Conservation (phyloP, 2,113 vertebrate species). For the Oplegnathus fasciatus region DNA sequence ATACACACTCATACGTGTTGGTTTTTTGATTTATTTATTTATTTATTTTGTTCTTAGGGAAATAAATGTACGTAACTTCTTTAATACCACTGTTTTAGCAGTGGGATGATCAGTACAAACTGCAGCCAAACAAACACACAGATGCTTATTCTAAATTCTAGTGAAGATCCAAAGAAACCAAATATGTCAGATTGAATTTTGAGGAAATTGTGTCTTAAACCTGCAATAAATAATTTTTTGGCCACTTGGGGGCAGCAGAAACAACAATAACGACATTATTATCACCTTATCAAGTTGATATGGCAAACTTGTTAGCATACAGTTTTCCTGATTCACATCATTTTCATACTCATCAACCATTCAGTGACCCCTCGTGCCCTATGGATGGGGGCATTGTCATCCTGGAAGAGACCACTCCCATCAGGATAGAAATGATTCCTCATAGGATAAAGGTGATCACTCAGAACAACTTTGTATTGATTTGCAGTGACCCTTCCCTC, state of each 20-base stretch:
- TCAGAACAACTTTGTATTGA: no score
- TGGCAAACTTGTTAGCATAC: background rate
- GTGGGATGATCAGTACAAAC: background rate
- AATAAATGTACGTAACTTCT: background rate
- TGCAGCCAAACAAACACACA: background rate
- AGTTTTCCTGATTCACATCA: background rate
- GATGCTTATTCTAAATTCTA: no score
- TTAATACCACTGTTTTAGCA: background rate
- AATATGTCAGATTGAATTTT: background rate
- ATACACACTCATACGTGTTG: no score
- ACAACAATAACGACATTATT: background rate
- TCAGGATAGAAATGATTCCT: no score
- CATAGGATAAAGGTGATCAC: no score
- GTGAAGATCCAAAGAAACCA: slow-evolving; percentile 4
- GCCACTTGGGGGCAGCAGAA: background rate
- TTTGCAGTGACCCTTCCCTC: no score
- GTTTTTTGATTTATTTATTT: background rate
- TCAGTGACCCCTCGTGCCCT: no score
- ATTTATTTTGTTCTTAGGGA: background rate
- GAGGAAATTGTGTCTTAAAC: background rate
- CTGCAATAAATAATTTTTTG: background rate
- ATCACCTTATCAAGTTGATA: no score
- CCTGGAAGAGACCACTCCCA: no score
- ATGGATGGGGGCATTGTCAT: no score
- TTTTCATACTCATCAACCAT: no score